phyloP scores from a whole-genome alignment of 2,888 invertebrate species.

The Cephus spinipes region DNA sequence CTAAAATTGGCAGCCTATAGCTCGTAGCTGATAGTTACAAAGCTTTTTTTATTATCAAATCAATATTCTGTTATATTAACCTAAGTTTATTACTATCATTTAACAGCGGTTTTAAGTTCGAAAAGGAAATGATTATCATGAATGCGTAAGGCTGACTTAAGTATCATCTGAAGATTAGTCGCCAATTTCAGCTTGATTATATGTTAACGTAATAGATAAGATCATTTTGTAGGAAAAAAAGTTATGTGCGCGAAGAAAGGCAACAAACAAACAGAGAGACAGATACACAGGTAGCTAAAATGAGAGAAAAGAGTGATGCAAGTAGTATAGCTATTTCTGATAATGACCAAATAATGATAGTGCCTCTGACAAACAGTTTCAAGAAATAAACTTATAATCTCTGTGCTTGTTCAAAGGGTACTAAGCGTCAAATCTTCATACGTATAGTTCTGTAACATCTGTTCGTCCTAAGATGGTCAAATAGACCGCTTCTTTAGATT shows the following conservation, averaged over 20 bases:
- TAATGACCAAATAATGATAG: not conserved
- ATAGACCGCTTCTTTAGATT: constrained; percentile 5
- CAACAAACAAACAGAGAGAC: not conserved
- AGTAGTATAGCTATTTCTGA: not conserved
- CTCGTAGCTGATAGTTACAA: too few relatives aligned
- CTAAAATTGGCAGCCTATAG: too few relatives aligned
- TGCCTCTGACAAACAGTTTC: not conserved
- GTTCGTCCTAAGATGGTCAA: not conserved
- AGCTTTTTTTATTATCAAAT: too few relatives aligned
- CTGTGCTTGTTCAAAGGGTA: not conserved
- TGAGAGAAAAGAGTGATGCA: not conserved
- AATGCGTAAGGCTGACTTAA: too few relatives aligned
- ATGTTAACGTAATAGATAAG: too few relatives aligned
- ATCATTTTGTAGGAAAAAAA: too few relatives aligned
- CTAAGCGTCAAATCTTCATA: not conserved
- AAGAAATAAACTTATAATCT: not conserved
- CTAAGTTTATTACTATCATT: too few relatives aligned
- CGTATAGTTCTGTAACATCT: not conserved
- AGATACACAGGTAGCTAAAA: not conserved
- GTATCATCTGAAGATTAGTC: too few relatives aligned
- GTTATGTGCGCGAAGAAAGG: not conserved
- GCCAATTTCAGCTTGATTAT: too few relatives aligned
- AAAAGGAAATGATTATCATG: too few relatives aligned
- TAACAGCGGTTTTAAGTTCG: too few relatives aligned
- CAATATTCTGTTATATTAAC: too few relatives aligned